These are phyloP conservation scores for Brachyopa scutellaris DNA, from an alignment of 2,888 invertebrate species.

Conservation along the genomic window DNA sequence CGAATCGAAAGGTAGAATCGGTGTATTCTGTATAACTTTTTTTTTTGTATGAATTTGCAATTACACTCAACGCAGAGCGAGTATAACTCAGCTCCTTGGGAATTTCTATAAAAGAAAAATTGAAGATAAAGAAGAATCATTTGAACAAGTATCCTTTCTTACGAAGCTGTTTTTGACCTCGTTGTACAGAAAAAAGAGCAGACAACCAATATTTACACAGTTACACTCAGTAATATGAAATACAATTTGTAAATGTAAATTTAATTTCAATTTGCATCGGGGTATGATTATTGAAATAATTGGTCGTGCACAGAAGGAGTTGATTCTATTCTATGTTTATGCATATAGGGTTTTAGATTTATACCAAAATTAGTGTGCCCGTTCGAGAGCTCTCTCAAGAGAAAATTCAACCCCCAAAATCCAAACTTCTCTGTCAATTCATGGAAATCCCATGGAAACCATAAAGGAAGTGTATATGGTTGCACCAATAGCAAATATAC, in stretches of 20 bases:
- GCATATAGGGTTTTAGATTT: too few species aligned
- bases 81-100: constrained; percentile 11
- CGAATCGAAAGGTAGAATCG: constrained; percentile 48
- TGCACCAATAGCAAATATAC: too few species aligned
- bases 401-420: too few species aligned
- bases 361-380: too few species aligned
- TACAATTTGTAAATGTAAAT: not conserved
- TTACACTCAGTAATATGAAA: not conserved
- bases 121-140: constrained; percentile 1
- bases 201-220: not conserved
- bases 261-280: constrained; percentile 6
- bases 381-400: too few species aligned
- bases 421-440: too few species aligned
- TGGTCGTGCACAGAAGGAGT: not conserved
- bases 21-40: constrained; percentile 18
- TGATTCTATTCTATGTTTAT: too few species aligned
- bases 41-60: constrained; percentile 31
- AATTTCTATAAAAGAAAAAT: constrained; percentile 1
- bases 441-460: too few species aligned
- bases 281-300: constrained; percentile 2
- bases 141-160: not conserved
- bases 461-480: too few species aligned
- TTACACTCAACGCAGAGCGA: constrained; percentile 15
- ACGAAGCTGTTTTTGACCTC: too few species aligned
- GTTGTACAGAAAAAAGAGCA: too few species aligned